Evolutionary conservation across 2,113 vertebrate species (phyloP).

Genomic region (Oreochromis tanganicae): DNA sequence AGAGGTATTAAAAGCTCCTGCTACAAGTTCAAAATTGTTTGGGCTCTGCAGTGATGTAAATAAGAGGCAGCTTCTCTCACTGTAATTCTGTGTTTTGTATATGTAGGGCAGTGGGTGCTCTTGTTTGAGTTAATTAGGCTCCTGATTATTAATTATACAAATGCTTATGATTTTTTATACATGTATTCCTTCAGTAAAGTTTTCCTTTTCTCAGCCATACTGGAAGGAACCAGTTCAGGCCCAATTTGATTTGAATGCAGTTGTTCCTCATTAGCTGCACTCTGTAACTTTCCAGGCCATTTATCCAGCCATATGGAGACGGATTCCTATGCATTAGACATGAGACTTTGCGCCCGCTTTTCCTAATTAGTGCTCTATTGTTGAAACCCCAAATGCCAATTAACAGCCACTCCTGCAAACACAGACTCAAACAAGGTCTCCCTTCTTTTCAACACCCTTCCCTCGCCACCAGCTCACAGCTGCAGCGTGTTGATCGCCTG

Average conservation of each 20-base stretch:
- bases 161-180: slow-evolving; percentile 27
- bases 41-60: slow-evolving; percentile 6
- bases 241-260: neutral
- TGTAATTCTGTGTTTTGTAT: slow-evolving; percentile 13
- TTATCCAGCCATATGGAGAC: slow-evolving; percentile 42
- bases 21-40: neutral
- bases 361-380: slow-evolving; percentile 60
- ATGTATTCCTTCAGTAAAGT: slow-evolving; percentile 49
- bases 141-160: slow-evolving; percentile 52
- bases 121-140: slow-evolving; percentile 44
- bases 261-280: slow-evolving; percentile 41
- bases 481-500: slow-evolving; percentile 46
- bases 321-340: slow-evolving; percentile 58
- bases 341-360: neutral
- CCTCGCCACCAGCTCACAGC: neutral
- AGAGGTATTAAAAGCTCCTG: neutral
- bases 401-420: slow-evolving; percentile 43
- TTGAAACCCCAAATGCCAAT: slow-evolving; percentile 49
- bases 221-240: slow-evolving; percentile 1
- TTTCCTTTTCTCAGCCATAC: neutral
- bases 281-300: slow-evolving; percentile 36
- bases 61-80: neutral
- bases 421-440: neutral
- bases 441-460: neutral
- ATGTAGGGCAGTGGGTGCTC: slow-evolving; percentile 41